These are phyloP conservation scores for Chaetorhynchus papuensis DNA, from an alignment of 2,113 vertebrate species.

Conservation along the genomic window DNA sequence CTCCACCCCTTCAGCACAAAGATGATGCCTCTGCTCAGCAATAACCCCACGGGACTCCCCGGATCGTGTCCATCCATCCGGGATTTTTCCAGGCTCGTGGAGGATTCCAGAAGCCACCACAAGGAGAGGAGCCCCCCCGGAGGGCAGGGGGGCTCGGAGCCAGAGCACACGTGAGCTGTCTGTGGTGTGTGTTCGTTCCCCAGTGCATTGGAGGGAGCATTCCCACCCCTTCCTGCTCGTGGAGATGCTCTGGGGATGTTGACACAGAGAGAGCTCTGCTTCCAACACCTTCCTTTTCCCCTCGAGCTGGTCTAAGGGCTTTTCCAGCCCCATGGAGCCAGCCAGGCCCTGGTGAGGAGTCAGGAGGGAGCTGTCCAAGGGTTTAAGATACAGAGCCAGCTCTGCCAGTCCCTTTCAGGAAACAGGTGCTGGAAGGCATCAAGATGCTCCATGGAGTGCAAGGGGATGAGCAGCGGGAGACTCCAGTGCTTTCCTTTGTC, in stretches of 20 bases:
- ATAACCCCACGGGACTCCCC: background rate
- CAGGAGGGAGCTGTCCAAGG: background rate
- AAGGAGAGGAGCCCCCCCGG: background rate
- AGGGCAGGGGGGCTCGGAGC: background rate
- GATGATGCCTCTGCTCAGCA: constrained; percentile 55
- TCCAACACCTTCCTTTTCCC: background rate
- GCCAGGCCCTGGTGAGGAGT: background rate
- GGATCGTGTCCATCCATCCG: fast-evolving
- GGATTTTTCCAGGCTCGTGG: background rate
- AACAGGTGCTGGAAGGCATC: background rate
- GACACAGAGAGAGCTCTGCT: background rate
- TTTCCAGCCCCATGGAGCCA: background rate
- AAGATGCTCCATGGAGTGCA: background rate
- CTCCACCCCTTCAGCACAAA: constrained; percentile 68
- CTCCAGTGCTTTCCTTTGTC: background rate
- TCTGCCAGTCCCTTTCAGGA: background rate
- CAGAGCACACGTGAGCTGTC: background rate
- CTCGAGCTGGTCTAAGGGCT: background rate
- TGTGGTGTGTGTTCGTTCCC: fast-evolving
- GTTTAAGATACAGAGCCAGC: background rate
- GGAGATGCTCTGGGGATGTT: background rate
- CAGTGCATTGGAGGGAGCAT: background rate
- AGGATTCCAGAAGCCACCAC: background rate
- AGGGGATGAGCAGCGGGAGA: background rate
- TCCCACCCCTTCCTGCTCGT: background rate